These are phyloP conservation scores for Microtus pennsylvanicus DNA, from an alignment of 2,113 vertebrate genomes.

Conservation along the genomic window DNA sequence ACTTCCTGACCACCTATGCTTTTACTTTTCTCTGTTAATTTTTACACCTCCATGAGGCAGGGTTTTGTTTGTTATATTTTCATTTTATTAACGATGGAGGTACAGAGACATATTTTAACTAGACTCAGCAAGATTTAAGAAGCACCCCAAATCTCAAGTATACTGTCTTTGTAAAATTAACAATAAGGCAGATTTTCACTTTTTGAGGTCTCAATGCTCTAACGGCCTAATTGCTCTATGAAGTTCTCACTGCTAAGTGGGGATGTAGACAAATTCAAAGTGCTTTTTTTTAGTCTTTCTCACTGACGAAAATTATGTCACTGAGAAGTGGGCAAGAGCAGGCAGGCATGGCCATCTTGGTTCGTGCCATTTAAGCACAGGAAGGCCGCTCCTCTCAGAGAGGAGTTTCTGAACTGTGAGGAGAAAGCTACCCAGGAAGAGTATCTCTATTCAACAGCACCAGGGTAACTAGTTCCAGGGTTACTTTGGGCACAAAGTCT, in stretches of 20 bases:
- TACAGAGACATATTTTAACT: not conserved
- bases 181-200: not conserved
- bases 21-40: not conserved
- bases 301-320: not conserved
- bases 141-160: not conserved
- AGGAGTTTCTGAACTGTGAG: constrained; percentile 23
- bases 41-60: not conserved
- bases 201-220: not conserved
- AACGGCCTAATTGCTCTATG: not conserved
- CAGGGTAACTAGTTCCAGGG: not conserved
- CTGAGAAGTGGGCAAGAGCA: not conserved
- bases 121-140: not conserved
- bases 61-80: not conserved
- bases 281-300: constrained; percentile 12
- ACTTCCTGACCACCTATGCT: not conserved
- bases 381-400: constrained; percentile 18
- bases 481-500: constrained; percentile 18
- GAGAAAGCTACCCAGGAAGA: not conserved
- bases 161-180: not conserved
- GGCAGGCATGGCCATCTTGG: not conserved
- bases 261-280: constrained; percentile 9
- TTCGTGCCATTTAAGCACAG: constrained; percentile 19
- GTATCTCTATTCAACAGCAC: constrained; percentile 24
- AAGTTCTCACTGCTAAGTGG: not conserved
- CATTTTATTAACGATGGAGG: not conserved